A percentile compares a stretch with the other conserved stretches of the same genome.
phyloP scores from a whole-genome alignment of 2,113 vertebrate species.

The Cryptomyrus ogoouensis region DNA sequence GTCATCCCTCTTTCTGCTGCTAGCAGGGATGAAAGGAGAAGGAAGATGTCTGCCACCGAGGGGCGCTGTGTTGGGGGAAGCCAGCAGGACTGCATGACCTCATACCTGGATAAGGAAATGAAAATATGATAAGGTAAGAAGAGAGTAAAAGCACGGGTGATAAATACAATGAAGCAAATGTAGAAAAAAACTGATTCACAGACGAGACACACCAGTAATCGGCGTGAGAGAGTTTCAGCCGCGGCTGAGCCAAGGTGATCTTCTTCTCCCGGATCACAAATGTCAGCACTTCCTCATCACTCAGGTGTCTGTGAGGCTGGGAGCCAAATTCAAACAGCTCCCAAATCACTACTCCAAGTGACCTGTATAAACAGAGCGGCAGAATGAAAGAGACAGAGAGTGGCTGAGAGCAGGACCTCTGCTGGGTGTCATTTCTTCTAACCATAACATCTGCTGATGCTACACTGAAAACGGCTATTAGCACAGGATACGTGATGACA shows the following conservation, averaged over 20 bases:
- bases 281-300: constrained; percentile 82
- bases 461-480: background rate
- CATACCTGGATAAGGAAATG: constrained; percentile 64
- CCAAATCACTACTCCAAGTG: constrained; percentile 86
- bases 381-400: background rate
- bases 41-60: constrained; percentile 74
- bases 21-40: constrained; percentile 81
- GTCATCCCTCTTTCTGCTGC: constrained; percentile 58
- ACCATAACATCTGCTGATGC: background rate
- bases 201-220: constrained; percentile 78
- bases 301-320: constrained; percentile 83
- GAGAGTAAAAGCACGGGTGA: background rate
- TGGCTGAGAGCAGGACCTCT: constrained; percentile 2
- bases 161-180: background rate
- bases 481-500: background rate
- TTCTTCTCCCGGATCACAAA: constrained; percentile 83
- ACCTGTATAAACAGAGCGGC: constrained; percentile 58
- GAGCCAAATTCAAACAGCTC: constrained; percentile 87
- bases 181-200: background rate
- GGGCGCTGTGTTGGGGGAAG: constrained; percentile 74
- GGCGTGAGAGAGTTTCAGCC: constrained; percentile 78
- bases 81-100: constrained; percentile 91
- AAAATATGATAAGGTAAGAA: background rate
- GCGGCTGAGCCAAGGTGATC: constrained; percentile 78
- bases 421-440: background rate